phyloP scores from a whole-genome alignment of 2,797 vertebrate genomes.

The Sparidentex hasta region DNA sequence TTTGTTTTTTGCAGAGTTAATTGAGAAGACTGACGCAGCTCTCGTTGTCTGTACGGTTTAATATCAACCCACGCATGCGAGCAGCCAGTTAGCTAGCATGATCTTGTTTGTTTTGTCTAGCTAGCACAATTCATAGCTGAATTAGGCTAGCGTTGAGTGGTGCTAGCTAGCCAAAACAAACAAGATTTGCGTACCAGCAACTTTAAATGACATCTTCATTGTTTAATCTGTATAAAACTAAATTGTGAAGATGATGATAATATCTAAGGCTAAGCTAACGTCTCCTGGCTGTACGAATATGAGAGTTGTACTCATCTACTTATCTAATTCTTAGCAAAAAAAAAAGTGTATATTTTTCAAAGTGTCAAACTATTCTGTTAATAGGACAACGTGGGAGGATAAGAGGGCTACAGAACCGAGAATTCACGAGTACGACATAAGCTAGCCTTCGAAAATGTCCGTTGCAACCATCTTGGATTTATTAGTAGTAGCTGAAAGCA shows the following conservation, averaged over 20 bases:
- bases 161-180: not conserved
- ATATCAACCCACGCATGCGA: not conserved
- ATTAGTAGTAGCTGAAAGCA: not conserved
- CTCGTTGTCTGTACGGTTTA: not conserved
- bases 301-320: not conserved
- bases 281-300: not conserved
- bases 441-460: not conserved
- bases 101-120: not conserved
- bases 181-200: not conserved
- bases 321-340: not conserved
- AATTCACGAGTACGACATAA: not conserved
- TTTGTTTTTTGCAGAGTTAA: not conserved
- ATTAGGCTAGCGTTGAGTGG: too few species aligned
- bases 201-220: not conserved
- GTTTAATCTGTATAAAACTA: not conserved
- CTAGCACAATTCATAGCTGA: not conserved
- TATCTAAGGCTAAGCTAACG: not conserved
- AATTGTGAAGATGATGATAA: too few species aligned
- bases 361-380: slow-evolving; percentile 4
- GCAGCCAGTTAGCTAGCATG: not conserved
- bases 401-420: slow-evolving; percentile 3
- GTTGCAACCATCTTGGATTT: slow-evolving; percentile 4
- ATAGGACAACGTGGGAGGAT: not conserved
- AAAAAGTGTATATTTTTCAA: not conserved
- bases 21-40: not conserved